Evolutionary conservation across 2,888 invertebrate genomes (phyloP), one percentile per base, ranked within the genome.

Genomic region (Drosophila differens): DNA sequence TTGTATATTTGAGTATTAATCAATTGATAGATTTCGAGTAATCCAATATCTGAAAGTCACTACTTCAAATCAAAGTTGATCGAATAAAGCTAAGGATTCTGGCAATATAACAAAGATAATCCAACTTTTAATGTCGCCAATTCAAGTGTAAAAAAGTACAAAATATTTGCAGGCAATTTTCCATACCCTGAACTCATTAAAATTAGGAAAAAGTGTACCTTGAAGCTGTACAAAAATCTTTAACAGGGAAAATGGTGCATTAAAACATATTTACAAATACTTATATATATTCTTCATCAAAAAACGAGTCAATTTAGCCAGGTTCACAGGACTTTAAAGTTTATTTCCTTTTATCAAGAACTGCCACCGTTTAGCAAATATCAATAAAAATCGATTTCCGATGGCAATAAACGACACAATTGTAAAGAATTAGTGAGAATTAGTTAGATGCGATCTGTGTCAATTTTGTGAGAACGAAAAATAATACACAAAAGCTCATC

Each of bases 81-180:
- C 10, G 4, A n/a, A 41, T 41, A n/a, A n/a, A 41, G 4, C 41
- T 10, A 7, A 1, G 2, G 47, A 25, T 47, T 25, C 25, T 9
- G 16, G 9, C 9, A 25, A 25, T 25, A 16, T 9, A 2, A 16
- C 4, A 25, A 25, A 4, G 0, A 9, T 25, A 16, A 47, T 0
- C 16, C 25, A 1, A 25, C 4, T 16, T 4, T 16, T 16, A 9
- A 47, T 25, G 2, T 2, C 4, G 25, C 1, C 4, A 47, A 9
- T 47, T 25, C 4, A 16, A 25, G 25, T 16, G 1, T 16, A 22
- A 16, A 9, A 47, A 47, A 9, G 16, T 47, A 16, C 0, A 0
- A 25, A 25, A 47, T 25, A 25, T 25, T 16, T 25, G 9, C 16
- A 2, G 1, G 9, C 7, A 25, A 47, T 7, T 7, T 22, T 47